Evolutionary conservation across 2,888 invertebrate genomes (phyloP).

Genomic region (Hartigia nigra): DNA sequence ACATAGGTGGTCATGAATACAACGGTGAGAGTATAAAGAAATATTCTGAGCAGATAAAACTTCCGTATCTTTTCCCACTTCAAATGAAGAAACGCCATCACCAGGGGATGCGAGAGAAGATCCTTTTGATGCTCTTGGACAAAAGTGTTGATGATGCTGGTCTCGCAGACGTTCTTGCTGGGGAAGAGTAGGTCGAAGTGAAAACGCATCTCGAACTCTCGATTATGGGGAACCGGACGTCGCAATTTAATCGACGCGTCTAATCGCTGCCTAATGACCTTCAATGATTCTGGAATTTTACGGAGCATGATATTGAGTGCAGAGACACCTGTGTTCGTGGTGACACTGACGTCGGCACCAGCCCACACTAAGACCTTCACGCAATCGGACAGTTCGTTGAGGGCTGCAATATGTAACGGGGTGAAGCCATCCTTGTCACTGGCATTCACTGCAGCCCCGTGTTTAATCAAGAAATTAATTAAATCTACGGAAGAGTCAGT

Average conservation of each 20-base stretch:
- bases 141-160: constrained; percentile 66
- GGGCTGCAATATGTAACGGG: constrained; percentile 66
- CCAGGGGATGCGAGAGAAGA: constrained; percentile 65
- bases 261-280: constrained; percentile 63
- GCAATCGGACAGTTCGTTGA: constrained; percentile 66
- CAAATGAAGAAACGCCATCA: constrained; percentile 66
- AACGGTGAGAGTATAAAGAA: constrained; percentile 59
- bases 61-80: constrained; percentile 68
- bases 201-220: constrained; percentile 61
- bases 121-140: constrained; percentile 66
- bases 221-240: constrained; percentile 56
- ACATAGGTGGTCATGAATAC: constrained; percentile 61
- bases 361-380: constrained; percentile 65
- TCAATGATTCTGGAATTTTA: constrained; percentile 65
- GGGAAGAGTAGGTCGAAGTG: constrained; percentile 63
- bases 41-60: constrained; percentile 61
- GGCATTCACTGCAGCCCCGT: constrained; percentile 59
- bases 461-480: constrained; percentile 54
- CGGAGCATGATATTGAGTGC: constrained; percentile 65
- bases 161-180: constrained; percentile 61
- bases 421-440: constrained; percentile 64
- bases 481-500: constrained; percentile 54
- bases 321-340: constrained; percentile 63
- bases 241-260: constrained; percentile 61
- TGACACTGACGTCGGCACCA: constrained; percentile 66